Conservation (phyloP, 2,113 vertebrate genomes). For the Numida meleagris region DNA sequence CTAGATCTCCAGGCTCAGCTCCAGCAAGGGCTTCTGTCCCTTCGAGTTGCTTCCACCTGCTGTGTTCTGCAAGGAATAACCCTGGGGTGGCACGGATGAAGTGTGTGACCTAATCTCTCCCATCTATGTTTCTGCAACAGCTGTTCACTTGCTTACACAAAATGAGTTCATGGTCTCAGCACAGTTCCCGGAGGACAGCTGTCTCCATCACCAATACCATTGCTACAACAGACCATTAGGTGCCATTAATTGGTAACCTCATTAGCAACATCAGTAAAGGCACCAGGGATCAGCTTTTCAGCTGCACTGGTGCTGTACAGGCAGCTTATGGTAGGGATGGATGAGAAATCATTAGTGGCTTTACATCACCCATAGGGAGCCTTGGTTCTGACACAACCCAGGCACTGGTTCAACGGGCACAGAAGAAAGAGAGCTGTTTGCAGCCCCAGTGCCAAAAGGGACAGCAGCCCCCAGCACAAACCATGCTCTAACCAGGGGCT, state of each 20-base stretch:
- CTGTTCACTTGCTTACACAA: conserved; percentile 46
- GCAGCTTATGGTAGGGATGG: not conserved
- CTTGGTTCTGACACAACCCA: not conserved
- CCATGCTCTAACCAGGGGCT: accelerated
- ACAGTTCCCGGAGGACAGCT: conserved; percentile 39
- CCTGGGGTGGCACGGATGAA: not conserved
- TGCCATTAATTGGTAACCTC: conserved; percentile 66
- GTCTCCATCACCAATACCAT: conserved; percentile 47
- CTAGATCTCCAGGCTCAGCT: not conserved
- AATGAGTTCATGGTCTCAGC: conserved; percentile 44
- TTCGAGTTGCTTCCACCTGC: not conserved
- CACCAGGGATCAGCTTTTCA: conserved; percentile 22
- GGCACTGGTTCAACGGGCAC: not conserved
- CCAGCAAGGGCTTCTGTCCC: not conserved
- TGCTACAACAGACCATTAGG: conserved; percentile 40
- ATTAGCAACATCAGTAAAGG: conserved; percentile 38
- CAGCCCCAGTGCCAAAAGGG: not conserved
- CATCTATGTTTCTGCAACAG: conserved; percentile 1
- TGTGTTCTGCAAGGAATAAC: not conserved
- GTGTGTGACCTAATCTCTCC: conserved; percentile 18
- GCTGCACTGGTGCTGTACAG: not conserved
- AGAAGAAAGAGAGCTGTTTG: not conserved
- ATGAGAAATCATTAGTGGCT: not conserved
- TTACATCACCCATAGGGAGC: not conserved
- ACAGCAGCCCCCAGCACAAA: not conserved